These are phyloP conservation scores for Todiramphus saurophagus DNA, from an alignment of 2,113 vertebrate genomes.

Conservation along the genomic window DNA sequence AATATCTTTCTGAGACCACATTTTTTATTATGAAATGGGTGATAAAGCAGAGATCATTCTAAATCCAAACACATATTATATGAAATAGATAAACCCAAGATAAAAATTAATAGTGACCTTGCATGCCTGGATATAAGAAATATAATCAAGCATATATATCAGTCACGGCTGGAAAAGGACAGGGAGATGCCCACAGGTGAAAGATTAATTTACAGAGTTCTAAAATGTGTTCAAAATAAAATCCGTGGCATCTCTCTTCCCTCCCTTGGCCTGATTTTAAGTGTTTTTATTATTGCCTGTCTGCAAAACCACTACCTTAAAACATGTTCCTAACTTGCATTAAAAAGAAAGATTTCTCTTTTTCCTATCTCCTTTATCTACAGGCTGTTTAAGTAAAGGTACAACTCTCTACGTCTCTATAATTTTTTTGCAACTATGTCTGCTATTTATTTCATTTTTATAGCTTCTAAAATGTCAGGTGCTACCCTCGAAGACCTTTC, in stretches of 20 bases:
- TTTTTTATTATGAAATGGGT: slow-evolving; percentile 59
- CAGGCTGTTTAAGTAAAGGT: not conserved
- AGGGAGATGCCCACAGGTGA: slow-evolving; percentile 10
- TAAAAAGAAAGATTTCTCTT: not conserved
- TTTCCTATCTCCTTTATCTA: not conserved
- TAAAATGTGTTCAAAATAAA: slow-evolving; percentile 42
- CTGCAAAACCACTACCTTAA: not conserved
- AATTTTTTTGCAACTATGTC: not conserved
- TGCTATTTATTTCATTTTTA: slow-evolving; percentile 30
- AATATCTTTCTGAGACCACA: slow-evolving; percentile 37
- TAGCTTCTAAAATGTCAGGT: slow-evolving; percentile 18
- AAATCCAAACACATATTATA: slow-evolving; percentile 43
- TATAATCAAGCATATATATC: slow-evolving; percentile 27
- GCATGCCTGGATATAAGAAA: slow-evolving; percentile 10
- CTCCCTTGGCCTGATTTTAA: not conserved
- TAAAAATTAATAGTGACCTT: slow-evolving; percentile 65
- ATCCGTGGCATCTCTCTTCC: not conserved
- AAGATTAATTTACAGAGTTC: slow-evolving; percentile 35
- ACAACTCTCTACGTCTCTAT: not conserved
- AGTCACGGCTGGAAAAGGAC: not conserved
- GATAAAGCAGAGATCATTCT: slow-evolving; percentile 64
- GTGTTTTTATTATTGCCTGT: not conserved
- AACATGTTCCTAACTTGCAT: not conserved
- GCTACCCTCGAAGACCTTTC: not conserved
- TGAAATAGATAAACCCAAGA: slow-evolving; percentile 44